Base-by-base conservation (phyloP, 1,140 invertebrate species). In the Drosophila sp. region DNA sequence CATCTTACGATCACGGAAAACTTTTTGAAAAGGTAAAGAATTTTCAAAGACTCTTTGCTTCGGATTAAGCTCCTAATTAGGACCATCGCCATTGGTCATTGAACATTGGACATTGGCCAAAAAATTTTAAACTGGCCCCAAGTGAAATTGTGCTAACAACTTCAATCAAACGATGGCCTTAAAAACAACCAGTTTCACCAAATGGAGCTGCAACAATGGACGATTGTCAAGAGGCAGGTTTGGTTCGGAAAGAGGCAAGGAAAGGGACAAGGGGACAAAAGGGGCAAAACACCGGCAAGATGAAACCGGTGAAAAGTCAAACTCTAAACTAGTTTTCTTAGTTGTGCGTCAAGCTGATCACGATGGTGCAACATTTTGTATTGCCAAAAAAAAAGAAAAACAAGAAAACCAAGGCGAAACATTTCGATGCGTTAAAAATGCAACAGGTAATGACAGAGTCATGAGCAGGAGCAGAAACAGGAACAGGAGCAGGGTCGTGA, bases 121-220 rank as follows among this genome's bases (percentile, higher is more conserved):
- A 21, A 21, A 21, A 21, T 2, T 21, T 21, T 1, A 21, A 21
- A 56, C 6, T 51, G 41, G 16, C 51, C 50, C 27, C 46, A 57
- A 62, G 58, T 59, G 67, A 71, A 71, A 54, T 77, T 66, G 51
- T 48, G 69, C 75, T 72, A 59, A 48, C 56, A 69, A 76, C 78
- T 87, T 81, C 54, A 87, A 86, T 86, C 81, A 86, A 84, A 87
- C 61, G 79, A 38, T 56, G 21, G 57, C 43, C 25, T 46, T 46
- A 46, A 48, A 41, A 65, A 51, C 38, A 81, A 80, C 83, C 74
- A 51, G 78, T 82, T 73, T 18, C 16, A 7, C 6, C 34, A 51
- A 8, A 57, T 27, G 32, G 21, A 57, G 51, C 29, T n/a, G 46
- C 32, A 56, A n/a, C 7, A 27, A 18, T 16, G 6, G 34, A 18